phyloP scores from a whole-genome alignment of 2,797 vertebrate species.

The Balearica regulorum region DNA sequence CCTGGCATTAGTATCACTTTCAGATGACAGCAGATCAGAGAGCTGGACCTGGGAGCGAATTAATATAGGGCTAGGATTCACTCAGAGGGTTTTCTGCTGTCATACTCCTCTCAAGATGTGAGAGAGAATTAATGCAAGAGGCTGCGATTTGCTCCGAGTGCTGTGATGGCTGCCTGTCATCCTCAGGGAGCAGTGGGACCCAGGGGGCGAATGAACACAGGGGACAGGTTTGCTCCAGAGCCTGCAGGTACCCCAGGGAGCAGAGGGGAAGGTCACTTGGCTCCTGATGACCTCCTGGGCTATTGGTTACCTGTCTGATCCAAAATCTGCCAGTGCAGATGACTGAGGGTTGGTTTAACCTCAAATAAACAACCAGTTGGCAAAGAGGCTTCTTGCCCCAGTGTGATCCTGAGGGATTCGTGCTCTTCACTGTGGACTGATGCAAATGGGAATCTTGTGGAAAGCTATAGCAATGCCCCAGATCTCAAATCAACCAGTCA shows the following conservation, averaged over 20 bases:
- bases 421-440: not conserved
- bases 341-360: not conserved
- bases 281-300: not conserved
- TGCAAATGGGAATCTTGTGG: fast-evolving
- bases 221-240: not conserved
- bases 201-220: fast-evolving
- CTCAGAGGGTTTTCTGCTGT: constrained; percentile 49
- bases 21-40: constrained; percentile 53
- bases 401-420: not conserved
- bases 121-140: constrained; percentile 18
- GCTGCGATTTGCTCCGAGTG: not conserved
- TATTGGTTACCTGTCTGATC: not conserved
- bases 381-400: fast-evolving
- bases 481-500: not conserved
- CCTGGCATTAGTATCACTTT: constrained; percentile 65
- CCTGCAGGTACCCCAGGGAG: not conserved
- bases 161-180: not conserved
- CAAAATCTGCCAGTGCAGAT: not conserved
- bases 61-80: constrained; percentile 55
- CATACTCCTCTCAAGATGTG: constrained; percentile 16
- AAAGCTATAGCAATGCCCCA: not conserved
- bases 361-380: not conserved
- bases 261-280: not conserved
- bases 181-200: not conserved
- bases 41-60: constrained; percentile 48